Evolutionary conservation across 2,888 invertebrate genomes (phyloP), one percentile per base, ranked within the genome.

Genomic region (Scelioninae gen. 1): DNA sequence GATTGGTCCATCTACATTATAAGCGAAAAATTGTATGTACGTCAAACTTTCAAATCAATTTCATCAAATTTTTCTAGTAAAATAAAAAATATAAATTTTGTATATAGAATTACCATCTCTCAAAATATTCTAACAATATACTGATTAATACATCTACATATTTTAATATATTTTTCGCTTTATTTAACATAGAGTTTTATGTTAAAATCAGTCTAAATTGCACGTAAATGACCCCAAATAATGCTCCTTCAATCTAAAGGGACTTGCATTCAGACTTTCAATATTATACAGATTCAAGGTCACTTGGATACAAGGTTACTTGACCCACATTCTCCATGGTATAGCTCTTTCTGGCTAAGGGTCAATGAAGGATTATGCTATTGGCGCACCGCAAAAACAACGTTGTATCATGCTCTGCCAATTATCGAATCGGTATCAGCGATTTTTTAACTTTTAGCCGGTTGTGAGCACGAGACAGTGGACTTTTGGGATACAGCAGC

Each of bases 401-500:
- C 65, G 29, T 47, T 58, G 55, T 45, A 40, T 34, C 15, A 16
- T 62, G 55, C 47, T 56, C 47, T 10, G 29, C 49, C 60, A 55
- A 75, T 66, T 72, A 76, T 78, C 62, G 31, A 65, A 77, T 65
- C 34, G 32, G 62, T 81, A 81, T 74, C 82, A 47, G 15, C 16
- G 65, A n/a, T 47, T 65, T 78, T 71, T 53, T 62, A 58, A 63
- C 62, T 71, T 9, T 38, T 49, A 32, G 10, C 43, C 45, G 55
- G 45, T n/a, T n/a, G 13, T n/a, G 47, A 51, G 62, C 23, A 51
- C 45, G 58, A 71, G 62, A 75, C 56, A 66, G 16, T 56, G 29
- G 31, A 5, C 69, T 68, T 65, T 63, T 77, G 78, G 81, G 77
- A 69, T 75, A n/a, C n/a, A n/a, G 68, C 55, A 66, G 72, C 47